Evolutionary conservation across 2,113 vertebrate genomes (phyloP), one percentile per base, ranked within the genome.

Genomic region (Terrapene triunguis): DNA sequence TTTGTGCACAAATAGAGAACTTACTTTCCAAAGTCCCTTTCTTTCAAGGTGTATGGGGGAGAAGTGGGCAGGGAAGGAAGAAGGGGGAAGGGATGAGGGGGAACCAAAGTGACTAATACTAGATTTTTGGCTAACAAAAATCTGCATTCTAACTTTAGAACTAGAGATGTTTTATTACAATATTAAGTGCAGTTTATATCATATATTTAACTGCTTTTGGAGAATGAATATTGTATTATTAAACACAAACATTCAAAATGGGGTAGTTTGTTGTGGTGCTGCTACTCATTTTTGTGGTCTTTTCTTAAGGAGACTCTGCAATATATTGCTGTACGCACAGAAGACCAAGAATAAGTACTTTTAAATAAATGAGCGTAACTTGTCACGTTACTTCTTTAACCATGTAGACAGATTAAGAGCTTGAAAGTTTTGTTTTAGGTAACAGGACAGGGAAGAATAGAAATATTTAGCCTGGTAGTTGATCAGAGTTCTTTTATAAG

Each of bases 401-500:
- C 17, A 32, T 84, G 4, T 38, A 76, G 42, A 76, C 7, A 24
- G 69, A 42, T 42, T 19, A 74, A 76, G 72, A 76, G 11, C 74
- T 27, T 27, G n/a, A 84, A 88, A 48, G 5, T 3, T 80, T 55
- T 80, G 1, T 47, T 47, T 65, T n/a, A 76, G 3, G 3, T 6
- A 27, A 50, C 2, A 4, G 1, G 9, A 50, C 2, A 4, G 1
- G 9, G 14, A 6, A 13, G 57, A 55, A 51, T 7, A 54, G 44
- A 35, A 0, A 24, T 24, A 74, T 91, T 86, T 10, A 9, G 38
- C 17, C 3, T 51, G 35, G 4, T 9, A 72, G 5, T 1, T 62
- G 8, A 38, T 38, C 35, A 1, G 13, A 83, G 5, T 16, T 59
- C 24, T 38, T 88, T 76, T 62, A 80, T 10, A 57, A 80, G 16